Evolutionary conservation across 2,888 invertebrate species (phyloP).

Genomic region (Griposia aprilina): DNA sequence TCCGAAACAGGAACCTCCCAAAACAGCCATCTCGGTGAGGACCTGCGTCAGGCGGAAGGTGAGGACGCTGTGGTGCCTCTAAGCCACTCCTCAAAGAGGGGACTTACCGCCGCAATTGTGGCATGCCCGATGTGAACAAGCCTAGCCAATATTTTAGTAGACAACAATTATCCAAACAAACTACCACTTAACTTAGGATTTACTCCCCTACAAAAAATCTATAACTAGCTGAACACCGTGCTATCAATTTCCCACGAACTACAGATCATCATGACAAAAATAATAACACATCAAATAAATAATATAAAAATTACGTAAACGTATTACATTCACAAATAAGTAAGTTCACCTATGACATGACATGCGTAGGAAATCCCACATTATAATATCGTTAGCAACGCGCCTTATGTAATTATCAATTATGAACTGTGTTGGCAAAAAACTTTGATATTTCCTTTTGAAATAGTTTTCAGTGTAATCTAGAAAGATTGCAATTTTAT

Average conservation of each 20-base stretch:
- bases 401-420: conserved; percentile 42
- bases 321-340: conserved; percentile 41
- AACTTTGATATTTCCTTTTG: conserved; percentile 29
- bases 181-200: not conserved
- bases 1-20: too few relatives aligned
- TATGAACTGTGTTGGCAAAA: conserved; percentile 19
- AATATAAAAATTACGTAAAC: conserved; percentile 35
- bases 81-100: too few relatives aligned
- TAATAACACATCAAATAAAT: conserved; percentile 20
- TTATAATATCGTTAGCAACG: conserved; percentile 75
- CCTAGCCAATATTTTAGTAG: not conserved
- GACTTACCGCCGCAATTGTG: too few relatives aligned
- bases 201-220: not conserved
- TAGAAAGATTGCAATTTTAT: conserved; percentile 33
- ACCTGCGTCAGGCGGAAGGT: too few relatives aligned
- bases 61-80: too few relatives aligned
- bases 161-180: not conserved
- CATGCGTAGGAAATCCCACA: conserved; percentile 76
- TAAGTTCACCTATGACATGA: conserved; percentile 79
- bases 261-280: conserved; percentile 4
- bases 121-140: not conserved
- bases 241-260: conserved; percentile 35
- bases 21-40: too few relatives aligned
- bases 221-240: not conserved
- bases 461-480: conserved; percentile 24